Evolutionary conservation across 2,888 invertebrate species (phyloP), one percentile per base, ranked within the genome.

Genomic region (Drosophila putrida): DNA sequence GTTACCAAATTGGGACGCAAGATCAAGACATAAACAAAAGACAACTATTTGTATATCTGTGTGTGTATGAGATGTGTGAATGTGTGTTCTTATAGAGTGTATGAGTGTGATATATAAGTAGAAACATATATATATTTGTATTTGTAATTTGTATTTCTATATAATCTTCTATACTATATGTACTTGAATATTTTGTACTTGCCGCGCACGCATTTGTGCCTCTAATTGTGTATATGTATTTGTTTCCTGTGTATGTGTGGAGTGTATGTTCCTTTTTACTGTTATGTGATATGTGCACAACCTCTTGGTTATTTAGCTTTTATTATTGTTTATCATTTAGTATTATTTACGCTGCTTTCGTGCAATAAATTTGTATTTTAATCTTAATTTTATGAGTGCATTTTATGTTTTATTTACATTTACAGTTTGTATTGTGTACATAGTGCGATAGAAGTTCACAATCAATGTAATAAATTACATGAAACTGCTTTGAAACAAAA

Each of bases 1-100:
- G 71, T 80, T 36, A 90, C 90, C 44, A 92, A 92, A 64, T 69
- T 92, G 65, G 92, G 93, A 9, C 90, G 93, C 64, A 91, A 92
- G 68, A 91, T 93, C 57, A 93, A 93, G 80, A 89, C 93, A 76
- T 92, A 91, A 71, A 65, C 35, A 35, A 46, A 28, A 47, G 25
- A 43, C 43, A 57, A 66, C 53, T 61, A 62, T 33, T 46, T 67
- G 39, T 63, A 36, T 71, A 28, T 35, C 38, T 61, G 25, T 62
- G 49, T 47, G 11, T 41, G 43, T 50, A 35, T 44, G 47, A 41
- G 11, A 36, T 41, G 47, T 54, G 15, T 50, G 67, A 60, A n/a
- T 57, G 49, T 61, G 33, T 54, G 58, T 57, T 71, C 44, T 20
- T 53, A 53, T 66, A 71, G 20, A 60, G 27, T 57, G 47, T 43